Conservation (phyloP, 92 coral and sea anemone species). For the Palythoa grandis region DNA sequence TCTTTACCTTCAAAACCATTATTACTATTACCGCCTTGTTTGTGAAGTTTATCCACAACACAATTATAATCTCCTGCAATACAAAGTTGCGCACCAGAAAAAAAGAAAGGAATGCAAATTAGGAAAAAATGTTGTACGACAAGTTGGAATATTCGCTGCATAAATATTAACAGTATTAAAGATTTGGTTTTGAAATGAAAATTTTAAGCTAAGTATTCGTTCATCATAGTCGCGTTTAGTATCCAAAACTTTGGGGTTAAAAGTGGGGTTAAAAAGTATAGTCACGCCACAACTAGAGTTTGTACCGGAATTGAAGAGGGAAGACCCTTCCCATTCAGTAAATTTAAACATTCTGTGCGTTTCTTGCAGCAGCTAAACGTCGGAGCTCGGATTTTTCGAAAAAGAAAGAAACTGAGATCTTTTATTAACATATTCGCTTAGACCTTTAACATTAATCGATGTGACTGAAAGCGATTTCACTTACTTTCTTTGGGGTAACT, state of each 20-base stretch:
- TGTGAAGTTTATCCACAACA: background rate
- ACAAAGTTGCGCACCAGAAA: background rate
- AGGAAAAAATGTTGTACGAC: background rate
- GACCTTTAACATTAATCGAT: no score
- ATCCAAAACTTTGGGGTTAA: background rate
- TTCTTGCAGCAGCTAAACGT: background rate
- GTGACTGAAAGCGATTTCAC: no score
- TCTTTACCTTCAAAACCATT: no score
- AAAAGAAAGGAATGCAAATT: background rate
- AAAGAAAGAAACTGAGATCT: no score
- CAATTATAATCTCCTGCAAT: no score
- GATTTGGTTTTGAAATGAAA: background rate
- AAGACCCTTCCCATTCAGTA: background rate
- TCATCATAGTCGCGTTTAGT: background rate
- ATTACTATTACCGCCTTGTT: background rate
- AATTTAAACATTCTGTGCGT: background rate
- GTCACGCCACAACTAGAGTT: background rate
- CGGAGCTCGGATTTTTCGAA: background rate
- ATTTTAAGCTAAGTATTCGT: no score
- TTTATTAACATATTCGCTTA: no score
- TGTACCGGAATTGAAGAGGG: background rate
- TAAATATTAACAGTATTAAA: constrained; percentile 13
- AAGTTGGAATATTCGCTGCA: background rate
- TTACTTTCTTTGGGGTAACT: no score
- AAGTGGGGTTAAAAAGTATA: background rate